Conservation (phyloP, 1,140 invertebrate genomes). For the Linepithema humile region DNA sequence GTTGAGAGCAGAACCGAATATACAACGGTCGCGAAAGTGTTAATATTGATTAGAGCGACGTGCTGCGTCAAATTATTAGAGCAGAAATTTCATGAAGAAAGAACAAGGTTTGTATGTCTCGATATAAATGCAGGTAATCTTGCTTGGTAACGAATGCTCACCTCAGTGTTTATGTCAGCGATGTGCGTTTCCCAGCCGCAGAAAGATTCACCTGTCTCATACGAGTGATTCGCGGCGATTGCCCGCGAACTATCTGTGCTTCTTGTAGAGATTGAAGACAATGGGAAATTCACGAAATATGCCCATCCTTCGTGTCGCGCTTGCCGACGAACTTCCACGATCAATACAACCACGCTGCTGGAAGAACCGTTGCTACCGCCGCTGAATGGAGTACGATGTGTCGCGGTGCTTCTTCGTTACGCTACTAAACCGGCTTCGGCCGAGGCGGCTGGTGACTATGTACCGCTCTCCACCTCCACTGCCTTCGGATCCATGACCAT, state of each 20-base stretch:
- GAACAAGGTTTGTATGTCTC: neutral
- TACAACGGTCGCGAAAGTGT: no score
- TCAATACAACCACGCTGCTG: constrained; percentile 16
- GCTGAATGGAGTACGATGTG: neutral
- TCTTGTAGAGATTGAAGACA: constrained; percentile 78
- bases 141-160: neutral
- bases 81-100: neutral
- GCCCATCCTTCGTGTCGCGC: constrained; percentile 41
- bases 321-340: neutral
- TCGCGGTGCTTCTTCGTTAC: constrained; percentile 55
- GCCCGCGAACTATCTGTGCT: constrained; percentile 71
- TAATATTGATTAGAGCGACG: neutral
- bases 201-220: neutral
- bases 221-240: neutral
- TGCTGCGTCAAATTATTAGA: neutral
- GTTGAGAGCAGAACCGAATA: no score
- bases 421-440: neutral
- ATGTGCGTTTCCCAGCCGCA: neutral
- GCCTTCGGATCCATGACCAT: neutral
- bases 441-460: neutral
- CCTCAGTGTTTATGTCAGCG: constrained; percentile 24
- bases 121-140: neutral
- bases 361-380: neutral
- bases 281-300: constrained; percentile 78
- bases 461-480: constrained; percentile 37